Evolutionary conservation across 2,888 invertebrate species (phyloP), one percentile per base, ranked within the genome.

Genomic region (Nomada hirtipes): DNA sequence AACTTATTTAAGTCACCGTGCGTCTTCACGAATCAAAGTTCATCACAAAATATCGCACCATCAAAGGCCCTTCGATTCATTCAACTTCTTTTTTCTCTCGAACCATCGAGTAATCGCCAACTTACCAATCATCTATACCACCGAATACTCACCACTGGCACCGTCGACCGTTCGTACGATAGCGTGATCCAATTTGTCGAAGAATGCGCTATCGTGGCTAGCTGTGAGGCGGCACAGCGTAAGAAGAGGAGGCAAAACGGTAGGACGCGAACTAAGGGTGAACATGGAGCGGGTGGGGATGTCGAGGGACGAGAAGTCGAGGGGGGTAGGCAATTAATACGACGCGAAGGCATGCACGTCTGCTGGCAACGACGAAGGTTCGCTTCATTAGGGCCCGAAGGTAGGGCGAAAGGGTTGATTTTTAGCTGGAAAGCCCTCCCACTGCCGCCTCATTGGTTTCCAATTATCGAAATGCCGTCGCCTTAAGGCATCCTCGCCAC

Each of bases 141-240:
- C 78, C 75, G 60, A 77, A 75, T 84, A 79, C 79, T 85, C 75
- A 82, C 79, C 84, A 57, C 83, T 86, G 87, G 80, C 86, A 87
- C 79, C 87, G 84, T 87, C 73, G 88, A 86, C 79, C 82, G 85
- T 85, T 90, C 82, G 88, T 82, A 85, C 89, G 90, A 90, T 92
- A 91, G 92, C 92, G 92, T 92, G 92, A 92, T 92, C 92, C 91
- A 92, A 92, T 92, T 92, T 92, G 91, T 91, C 91, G 92, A 92
- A 92, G 92, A 92, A 92, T 92, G 92, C 89, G 89, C 88, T 88
- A 91, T 89, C 89, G 90, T 86, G 89, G 89, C 87, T 83, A 88
- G 86, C 89, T 86, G 86, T 82, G 87, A 86, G 87, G 72, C 82
- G 87, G 88, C 73, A 79, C 76, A 82, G 76, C 79, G 77, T 79